Evolutionary conservation across 1,140 invertebrate genomes (phyloP).

Genomic region (Trachymyrmex cornetzi): DNA sequence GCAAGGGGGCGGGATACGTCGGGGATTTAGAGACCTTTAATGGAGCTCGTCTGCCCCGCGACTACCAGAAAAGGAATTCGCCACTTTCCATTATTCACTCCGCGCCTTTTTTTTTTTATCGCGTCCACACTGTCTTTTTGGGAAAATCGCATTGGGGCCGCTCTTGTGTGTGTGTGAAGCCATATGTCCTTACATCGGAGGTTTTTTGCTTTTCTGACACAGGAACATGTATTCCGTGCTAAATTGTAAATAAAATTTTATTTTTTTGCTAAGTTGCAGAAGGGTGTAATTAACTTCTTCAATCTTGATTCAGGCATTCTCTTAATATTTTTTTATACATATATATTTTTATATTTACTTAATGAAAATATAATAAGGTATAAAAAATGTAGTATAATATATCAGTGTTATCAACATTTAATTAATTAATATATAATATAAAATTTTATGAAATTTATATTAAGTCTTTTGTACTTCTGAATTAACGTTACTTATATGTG

Average conservation of each 20-base stretch:
- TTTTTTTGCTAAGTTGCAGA: background rate
- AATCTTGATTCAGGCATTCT: background rate
- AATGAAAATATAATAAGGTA: background rate
- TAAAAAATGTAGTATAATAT: background rate
- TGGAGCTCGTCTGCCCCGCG: conserved; percentile 81
- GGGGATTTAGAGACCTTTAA: conserved; percentile 85
- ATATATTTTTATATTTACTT: background rate
- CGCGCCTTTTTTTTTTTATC: conserved; percentile 59
- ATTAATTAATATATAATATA: conserved; percentile 27
- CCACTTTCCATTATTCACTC: conserved; percentile 81
- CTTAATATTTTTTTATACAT: background rate
- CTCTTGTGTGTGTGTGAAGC: too few species aligned
- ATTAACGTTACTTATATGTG: background rate
- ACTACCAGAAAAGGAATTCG: conserved; percentile 81
- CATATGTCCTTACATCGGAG: background rate
- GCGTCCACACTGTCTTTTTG: conserved; percentile 36
- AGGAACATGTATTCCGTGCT: background rate
- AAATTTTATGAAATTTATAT: background rate
- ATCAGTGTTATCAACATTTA: conserved; percentile 11
- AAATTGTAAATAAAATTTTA: background rate
- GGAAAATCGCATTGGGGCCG: background rate
- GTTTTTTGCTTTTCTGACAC: background rate
- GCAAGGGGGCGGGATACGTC: conserved; percentile 79
- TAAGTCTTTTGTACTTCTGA: background rate
- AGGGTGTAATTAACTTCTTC: background rate